Evolutionary conservation across 2,888 invertebrate genomes (phyloP), one percentile per base, ranked within the genome.

Genomic region (Orthosia gothica): DNA sequence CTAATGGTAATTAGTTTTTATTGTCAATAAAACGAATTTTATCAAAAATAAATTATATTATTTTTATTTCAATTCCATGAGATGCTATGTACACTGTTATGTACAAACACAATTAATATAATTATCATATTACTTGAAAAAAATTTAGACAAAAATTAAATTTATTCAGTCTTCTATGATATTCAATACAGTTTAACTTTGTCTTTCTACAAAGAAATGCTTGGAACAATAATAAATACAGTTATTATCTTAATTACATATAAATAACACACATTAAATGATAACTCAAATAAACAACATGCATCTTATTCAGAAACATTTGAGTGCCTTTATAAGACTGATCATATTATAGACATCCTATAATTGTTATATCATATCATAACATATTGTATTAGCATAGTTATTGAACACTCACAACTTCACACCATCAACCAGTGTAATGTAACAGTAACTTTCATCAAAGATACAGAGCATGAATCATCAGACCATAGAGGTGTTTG

Each of bases 101-200:
- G 89, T 90, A 92, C 93, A 95, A 92, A 93, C 92, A 93, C 91
- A 92, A 93, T 90, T 84, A 89, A 85, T 82, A 87, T 89, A 88
- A 90, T 88, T 89, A 90, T 66, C 62, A 67, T 47, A 72, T 47
- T 65, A 82, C 50, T 80, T 74, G 84, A 88, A 89, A 86, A 79
- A 90, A 91, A 92, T 90, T 92, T 92, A 89, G 92, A 92, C 89
- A 91, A 87, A 91, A 88, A 92, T 92, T 93, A 93, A 92, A 93
- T 92, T 91, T 93, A 93, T 92, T 96, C 96, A 96, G 96, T 96
- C 96, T 96, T 95, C 89, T 92, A 92, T 90, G 83, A 92, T 93
- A 94, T 94, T 94, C 93, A 89, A 90, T 94, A 95, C 94, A 95
- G 93, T 95, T 95, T 92, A 94, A 94, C 92, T 88, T 76, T 76